phyloP scores from a whole-genome alignment of 2,888 invertebrate genomes.

The Dichetophora obliterata region DNA sequence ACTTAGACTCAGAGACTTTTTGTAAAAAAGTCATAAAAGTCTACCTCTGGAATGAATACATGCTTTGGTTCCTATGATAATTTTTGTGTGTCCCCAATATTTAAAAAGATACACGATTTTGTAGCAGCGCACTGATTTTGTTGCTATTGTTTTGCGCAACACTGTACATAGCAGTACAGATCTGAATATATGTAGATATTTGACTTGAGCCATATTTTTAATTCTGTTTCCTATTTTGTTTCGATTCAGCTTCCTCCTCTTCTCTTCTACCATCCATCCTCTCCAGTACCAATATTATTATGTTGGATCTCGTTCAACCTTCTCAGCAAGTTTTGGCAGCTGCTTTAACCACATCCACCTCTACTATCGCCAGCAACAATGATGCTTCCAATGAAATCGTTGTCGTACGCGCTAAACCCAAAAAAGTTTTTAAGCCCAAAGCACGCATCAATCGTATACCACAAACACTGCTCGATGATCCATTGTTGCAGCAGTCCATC shows the following conservation, averaged over 20 bases:
- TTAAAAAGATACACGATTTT: too few species aligned
- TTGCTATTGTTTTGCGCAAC: too few species aligned
- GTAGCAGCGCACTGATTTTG: too few species aligned
- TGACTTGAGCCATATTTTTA: too few species aligned
- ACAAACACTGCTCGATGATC: slow-evolving; percentile 81
- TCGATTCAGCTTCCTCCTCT: neutral
- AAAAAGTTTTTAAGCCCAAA: slow-evolving; percentile 84
- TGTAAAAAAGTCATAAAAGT: too few species aligned
- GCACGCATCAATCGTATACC: slow-evolving; percentile 85
- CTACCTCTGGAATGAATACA: too few species aligned
- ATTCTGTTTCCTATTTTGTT: neutral
- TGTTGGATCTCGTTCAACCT: slow-evolving; percentile 62
- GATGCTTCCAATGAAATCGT: slow-evolving; percentile 63
- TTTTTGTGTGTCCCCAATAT: too few species aligned
- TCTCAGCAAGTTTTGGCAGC: slow-evolving; percentile 29
- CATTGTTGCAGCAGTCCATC: slow-evolving; percentile 79
- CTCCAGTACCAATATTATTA: slow-evolving; percentile 44
- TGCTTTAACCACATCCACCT: neutral
- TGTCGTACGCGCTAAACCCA: slow-evolving; percentile 83
- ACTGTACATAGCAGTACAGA: too few species aligned
- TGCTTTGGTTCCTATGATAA: too few species aligned
- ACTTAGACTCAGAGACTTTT: too few species aligned
- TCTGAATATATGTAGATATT: too few species aligned
- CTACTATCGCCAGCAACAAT: neutral
- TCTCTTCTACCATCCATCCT: slow-evolving; percentile 11